Evolutionary conservation across 2,797 vertebrate genomes (phyloP), one percentile per base, ranked within the genome.

Genomic region (Sphenodon punctatus): DNA sequence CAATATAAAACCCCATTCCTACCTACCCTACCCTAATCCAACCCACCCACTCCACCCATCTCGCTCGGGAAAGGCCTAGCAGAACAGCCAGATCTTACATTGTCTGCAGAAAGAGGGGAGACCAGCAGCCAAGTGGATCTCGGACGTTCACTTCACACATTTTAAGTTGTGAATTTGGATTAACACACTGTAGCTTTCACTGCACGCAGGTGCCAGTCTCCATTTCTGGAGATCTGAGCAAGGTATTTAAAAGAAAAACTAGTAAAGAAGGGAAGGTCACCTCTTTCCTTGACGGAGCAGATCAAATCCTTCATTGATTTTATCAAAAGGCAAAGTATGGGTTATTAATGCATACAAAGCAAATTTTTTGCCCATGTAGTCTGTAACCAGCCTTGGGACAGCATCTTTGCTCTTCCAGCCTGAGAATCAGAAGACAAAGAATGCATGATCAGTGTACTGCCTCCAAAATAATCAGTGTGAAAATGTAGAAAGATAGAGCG

Each of bases 271-370:
- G 12, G 23, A 25, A 19, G 25, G 20, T 84, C 93, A 98, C 97
- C 97, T 97, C 90, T 97, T 89, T 19, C 97, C 95, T 12, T 90
- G 82, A 71, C 95, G 95, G 93, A 99, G 96, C 79, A 98, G 92
- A 10, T 97, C 95, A 89, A 98, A 97, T 67, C 96, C 97, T 58
- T 98, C 96, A 20, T 96, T 97, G 90, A 98, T 92, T 68, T 96
- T 92, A 32, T 94, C 87, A 82, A 97, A 95, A 73, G 91, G 92
- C 93, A 98, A 94, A 9, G 86, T 95, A 77, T 98, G 96, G 14
- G 96, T 98, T 89, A 98, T 97, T 90, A 98, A 96, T 71, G 97
- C 96, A 60, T 98, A 97, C 88, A 98, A 48, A 91, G 94, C 96
- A 87, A 98, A 77, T 81, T 95, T 98, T 72, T 97, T 96, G 42